A percentile compares a stretch with the other conserved stretches of the same genome.
phyloP scores from a whole-genome alignment of 2,113 vertebrate genomes.

The Campylomormyrus numenius region DNA sequence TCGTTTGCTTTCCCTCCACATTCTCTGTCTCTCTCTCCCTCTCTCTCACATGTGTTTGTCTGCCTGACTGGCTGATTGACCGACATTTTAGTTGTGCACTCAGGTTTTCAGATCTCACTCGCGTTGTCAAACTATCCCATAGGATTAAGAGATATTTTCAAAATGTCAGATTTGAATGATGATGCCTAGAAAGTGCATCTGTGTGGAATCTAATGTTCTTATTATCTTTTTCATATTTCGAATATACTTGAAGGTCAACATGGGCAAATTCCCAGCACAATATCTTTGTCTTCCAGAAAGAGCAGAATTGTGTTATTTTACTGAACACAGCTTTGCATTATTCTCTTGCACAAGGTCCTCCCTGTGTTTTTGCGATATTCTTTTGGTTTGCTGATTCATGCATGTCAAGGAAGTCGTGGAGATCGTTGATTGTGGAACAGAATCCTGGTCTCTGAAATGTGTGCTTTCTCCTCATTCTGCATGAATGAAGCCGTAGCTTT shows the following conservation, averaged over 20 bases:
- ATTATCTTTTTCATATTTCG: neutral
- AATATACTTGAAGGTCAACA: neutral
- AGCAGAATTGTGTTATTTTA: neutral
- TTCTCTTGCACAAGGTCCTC: neutral
- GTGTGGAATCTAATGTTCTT: neutral
- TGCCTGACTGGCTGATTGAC: neutral
- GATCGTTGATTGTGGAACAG: neutral
- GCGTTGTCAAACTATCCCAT: neutral
- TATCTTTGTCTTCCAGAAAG: neutral
- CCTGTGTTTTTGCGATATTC: neutral
- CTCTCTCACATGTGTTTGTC: neutral
- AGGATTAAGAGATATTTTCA: slow-evolving; percentile 5
- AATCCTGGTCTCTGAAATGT: neutral
- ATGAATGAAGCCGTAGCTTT: neutral
- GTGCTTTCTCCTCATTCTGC: neutral
- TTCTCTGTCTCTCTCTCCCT: neutral
- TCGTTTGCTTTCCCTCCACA: neutral
- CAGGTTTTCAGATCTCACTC: neutral
- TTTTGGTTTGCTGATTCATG: neutral
- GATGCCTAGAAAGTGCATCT: neutral
- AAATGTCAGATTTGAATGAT: neutral
- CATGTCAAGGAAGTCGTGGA: neutral
- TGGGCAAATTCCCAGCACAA: neutral
- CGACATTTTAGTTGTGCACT: neutral
- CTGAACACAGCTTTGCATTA: neutral